These are phyloP conservation scores for Teleogryllus occipitalis DNA, from an alignment of 1,140 invertebrate species.

Conservation along the genomic window DNA sequence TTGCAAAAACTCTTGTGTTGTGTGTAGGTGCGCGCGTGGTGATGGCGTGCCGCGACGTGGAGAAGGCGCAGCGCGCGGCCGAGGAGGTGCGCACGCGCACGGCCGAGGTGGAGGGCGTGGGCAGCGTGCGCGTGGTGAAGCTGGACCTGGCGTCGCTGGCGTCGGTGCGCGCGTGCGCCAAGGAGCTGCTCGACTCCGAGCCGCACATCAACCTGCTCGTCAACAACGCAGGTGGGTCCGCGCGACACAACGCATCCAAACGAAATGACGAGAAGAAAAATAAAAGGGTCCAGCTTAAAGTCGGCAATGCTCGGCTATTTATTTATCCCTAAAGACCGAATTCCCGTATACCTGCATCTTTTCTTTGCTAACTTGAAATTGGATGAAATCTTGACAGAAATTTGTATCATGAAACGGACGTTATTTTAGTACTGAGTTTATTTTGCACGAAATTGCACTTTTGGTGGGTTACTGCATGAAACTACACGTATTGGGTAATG, in stretches of 20 bases:
- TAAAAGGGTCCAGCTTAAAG: too few relatives aligned
- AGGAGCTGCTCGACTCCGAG: slow-evolving; percentile 48
- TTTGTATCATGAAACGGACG: too few relatives aligned
- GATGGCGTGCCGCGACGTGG: slow-evolving; percentile 37
- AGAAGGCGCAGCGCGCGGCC: slow-evolving; percentile 33
- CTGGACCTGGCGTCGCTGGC: slow-evolving; percentile 57
- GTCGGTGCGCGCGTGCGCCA: slow-evolving; percentile 62
- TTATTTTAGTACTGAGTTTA: too few relatives aligned
- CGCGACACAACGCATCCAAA: neutral
- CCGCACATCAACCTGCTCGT: slow-evolving; percentile 31
- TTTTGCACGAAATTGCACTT: too few relatives aligned
- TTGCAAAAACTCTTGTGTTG: too few relatives aligned
- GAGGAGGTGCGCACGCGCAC: slow-evolving; percentile 33
- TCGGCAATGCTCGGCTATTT: too few relatives aligned
- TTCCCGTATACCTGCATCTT: too few relatives aligned
- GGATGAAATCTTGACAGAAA: too few relatives aligned
- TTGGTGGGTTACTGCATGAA: too few relatives aligned
- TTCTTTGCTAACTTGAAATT: too few relatives aligned
- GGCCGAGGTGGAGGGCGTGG: slow-evolving; percentile 15
- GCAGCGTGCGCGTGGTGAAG: slow-evolving; percentile 3
- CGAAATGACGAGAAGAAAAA: neutral
- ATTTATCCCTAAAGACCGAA: too few relatives aligned
- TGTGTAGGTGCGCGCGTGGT: slow-evolving; percentile 36
- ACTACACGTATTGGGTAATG: too few relatives aligned
- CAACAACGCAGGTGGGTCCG: slow-evolving; percentile 31